Conservation (phyloP, 2,113 vertebrate genomes). For the Cathartes aura region DNA sequence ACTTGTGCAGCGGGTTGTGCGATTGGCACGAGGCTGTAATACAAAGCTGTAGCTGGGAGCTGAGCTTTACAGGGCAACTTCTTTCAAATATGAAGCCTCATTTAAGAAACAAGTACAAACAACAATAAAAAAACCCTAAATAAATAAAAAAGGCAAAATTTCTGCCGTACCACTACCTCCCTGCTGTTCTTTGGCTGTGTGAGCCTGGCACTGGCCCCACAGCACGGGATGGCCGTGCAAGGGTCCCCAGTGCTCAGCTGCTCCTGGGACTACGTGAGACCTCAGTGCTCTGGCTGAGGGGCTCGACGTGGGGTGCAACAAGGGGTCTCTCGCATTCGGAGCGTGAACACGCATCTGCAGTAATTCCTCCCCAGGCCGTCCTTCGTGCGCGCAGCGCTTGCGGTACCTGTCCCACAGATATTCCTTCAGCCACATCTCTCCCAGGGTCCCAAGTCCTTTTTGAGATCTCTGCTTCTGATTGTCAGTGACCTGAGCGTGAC, state of each 20-base stretch:
- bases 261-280: not conserved
- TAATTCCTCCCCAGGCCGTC: not conserved
- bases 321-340: not conserved
- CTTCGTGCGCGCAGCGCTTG: fast-evolving
- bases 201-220: not conserved
- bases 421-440: not conserved
- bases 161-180: not conserved
- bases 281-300: too few relatives aligned
- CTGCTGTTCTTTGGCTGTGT: not conserved
- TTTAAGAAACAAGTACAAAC: not conserved
- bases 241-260: not conserved
- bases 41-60: not conserved
- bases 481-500: fast-evolving
- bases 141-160: not conserved
- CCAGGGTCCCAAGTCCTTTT: not conserved
- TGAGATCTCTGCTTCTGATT: not conserved
- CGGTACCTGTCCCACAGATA: not conserved
- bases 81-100: not conserved
- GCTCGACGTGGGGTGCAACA: not conserved
- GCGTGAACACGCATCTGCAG: fast-evolving
- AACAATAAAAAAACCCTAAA: not conserved
- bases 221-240: fast-evolving
- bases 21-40: not conserved
- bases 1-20: not conserved
- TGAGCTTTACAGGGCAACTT: not conserved